Evolutionary conservation across 2,888 invertebrate genomes (phyloP).

Genomic region (Lypha dubia): DNA sequence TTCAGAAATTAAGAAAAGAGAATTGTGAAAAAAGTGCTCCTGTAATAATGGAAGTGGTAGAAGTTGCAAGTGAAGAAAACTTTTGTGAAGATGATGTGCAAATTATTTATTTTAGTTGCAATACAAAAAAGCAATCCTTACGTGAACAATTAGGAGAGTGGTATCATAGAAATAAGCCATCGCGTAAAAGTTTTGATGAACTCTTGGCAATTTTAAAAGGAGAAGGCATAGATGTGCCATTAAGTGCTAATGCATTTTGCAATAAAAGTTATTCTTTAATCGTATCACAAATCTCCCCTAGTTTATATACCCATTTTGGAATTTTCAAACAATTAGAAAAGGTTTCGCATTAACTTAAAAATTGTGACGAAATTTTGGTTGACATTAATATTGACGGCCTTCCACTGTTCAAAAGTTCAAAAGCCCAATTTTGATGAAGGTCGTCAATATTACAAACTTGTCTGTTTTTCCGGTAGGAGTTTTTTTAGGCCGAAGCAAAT

Average conservation of each 20-base stretch:
- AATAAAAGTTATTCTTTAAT: slow-evolving; percentile 35
- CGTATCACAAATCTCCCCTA: slow-evolving; percentile 11
- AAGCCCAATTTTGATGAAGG: slow-evolving; percentile 45
- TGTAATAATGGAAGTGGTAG: no score
- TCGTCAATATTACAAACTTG: slow-evolving; percentile 27
- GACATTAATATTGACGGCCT: slow-evolving; percentile 33
- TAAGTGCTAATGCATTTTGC: neutral
- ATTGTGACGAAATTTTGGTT: slow-evolving; percentile 44
- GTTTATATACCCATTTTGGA: neutral
- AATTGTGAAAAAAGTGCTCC: no score
- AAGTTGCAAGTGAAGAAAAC: slow-evolving; percentile 4
- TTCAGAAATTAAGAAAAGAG: no score
- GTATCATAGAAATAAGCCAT: no score
- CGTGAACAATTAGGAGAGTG: slow-evolving; percentile 1
- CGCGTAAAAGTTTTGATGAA: no score
- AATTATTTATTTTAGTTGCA: slow-evolving; percentile 4
- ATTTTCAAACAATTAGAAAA: slow-evolving; percentile 1
- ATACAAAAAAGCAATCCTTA: slow-evolving; percentile 19
- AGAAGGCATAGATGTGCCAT: no score
- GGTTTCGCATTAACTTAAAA: slow-evolving; percentile 35
- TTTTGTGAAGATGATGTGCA: slow-evolving; percentile 4
- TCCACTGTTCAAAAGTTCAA: slow-evolving; percentile 40
- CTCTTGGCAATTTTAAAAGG: no score
- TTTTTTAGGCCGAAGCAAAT: slow-evolving; percentile 9
- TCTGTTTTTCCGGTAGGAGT: no score